Base-by-base conservation (phyloP, 2,888 invertebrate species). In the Prosapia bicincta region DNA sequence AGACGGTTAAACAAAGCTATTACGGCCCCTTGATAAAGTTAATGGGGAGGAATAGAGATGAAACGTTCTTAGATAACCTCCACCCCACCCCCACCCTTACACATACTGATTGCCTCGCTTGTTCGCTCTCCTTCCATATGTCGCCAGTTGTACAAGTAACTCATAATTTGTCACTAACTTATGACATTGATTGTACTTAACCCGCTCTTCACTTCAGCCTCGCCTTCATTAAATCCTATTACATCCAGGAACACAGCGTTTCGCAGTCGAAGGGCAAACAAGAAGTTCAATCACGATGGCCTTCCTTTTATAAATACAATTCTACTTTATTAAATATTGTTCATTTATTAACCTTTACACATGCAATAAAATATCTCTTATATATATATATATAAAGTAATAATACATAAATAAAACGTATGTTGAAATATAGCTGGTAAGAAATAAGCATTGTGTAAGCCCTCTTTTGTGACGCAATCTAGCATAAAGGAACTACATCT, bases 1-100 rank as follows among this genome's bases (percentile, higher is more conserved):
- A 78, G 77, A 71, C 77, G 77, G 78, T 78, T 78, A 78, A 77
- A 77, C 78, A 78, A 78, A 77, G 75, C 72, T 72, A 77, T 77
- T 77, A 77, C 66, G 20, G 32, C 32, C 25, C 69, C 38, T 26
- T 67, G 71, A 69, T 67, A 74, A 77, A 70, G 66, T 74, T 77
- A 75, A 77, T 75, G 74, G 71, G 68, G 71, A 66, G 71, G 71
- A 75, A 32, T 28, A 66, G 65, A 25, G 54, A 72, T 25, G 54
- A 25, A 24, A 38, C 38, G 38, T 38, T 38, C 38, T 38, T 7
- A 43, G 54, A 75, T 54, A 28, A 70, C 15, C 32, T 3, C 24
- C 24, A 10, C 71, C 54, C n/a, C 25, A n/a, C 28, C 43, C 38
- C 6, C 70, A 24, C 32, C 69, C 26, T 65, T 10, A 7, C 66